Evolutionary conservation across 2,888 invertebrate genomes (phyloP).

Genomic region (Eupithecia dodoneata): DNA sequence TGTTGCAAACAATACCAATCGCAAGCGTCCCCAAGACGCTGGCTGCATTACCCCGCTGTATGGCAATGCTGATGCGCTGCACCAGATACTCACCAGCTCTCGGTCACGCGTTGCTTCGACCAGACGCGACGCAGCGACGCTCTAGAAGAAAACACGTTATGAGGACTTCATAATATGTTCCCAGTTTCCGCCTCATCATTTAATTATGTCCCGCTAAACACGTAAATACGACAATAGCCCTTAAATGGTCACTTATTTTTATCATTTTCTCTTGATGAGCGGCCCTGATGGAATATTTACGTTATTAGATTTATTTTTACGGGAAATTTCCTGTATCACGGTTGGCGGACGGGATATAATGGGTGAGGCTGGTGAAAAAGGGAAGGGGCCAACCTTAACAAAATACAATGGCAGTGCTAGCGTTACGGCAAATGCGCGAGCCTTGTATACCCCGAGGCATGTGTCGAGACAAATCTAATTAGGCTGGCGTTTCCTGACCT

Average conservation of each 20-base stretch:
- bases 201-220: background rate
- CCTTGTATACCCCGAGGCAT: background rate
- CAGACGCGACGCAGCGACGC: too few species aligned
- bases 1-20: too few species aligned
- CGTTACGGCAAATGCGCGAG: background rate
- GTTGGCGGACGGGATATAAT: constrained; percentile 49
- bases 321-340: constrained; percentile 55
- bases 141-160: background rate
- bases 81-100: too few species aligned
- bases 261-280: constrained; percentile 7
- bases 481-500: background rate
- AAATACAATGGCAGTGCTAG: constrained; percentile 10
- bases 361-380: constrained; percentile 58
- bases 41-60: too few species aligned
- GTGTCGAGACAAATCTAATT: background rate
- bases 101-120: too few species aligned
- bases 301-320: constrained; percentile 38
- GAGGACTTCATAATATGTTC: background rate
- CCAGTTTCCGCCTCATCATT: constrained; percentile 1
- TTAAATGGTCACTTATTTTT: constrained; percentile 12
- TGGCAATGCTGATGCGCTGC: too few species aligned
- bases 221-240: constrained; percentile 9
- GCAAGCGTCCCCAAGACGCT: too few species aligned
- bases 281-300: constrained; percentile 22
- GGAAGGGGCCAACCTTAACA: constrained; percentile 38